Evolutionary conservation across 2,888 invertebrate genomes (phyloP), one percentile per base, ranked within the genome.

Genomic region (Metallyticus violacea): DNA sequence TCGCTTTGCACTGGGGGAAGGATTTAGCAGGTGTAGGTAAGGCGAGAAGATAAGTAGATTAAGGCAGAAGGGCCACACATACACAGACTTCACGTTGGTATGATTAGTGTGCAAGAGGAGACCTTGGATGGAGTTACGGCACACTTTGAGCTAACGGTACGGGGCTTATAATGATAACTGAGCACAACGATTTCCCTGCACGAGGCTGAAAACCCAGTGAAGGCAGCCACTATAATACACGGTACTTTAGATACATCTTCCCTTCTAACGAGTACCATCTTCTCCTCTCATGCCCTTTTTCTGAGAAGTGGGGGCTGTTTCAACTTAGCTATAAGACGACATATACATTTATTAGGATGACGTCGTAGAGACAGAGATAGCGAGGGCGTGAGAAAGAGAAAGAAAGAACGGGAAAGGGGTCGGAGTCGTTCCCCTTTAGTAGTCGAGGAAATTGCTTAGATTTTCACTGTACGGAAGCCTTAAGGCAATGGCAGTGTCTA

Each of bases 371-470:
- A 62, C 15, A 62, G 40, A 62, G 9, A 62, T 9, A 15, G 40
- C 9, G 40, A 62, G 9, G 40, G 15, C 15, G 15, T 1, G 40
- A 62, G 40, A 62, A n/a, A n/a, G n/a, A n/a, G n/a, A n/a, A n/a
- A n/a, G n/a, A n/a, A n/a, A n/a, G n/a, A n/a, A 81, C n/a, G 1
- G 79, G 9, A 29, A 81, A 29, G 6, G 81, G n/a, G 81, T 27
- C 2, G 6, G 15, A 15, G 40, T 4, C 26, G 26, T 26, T 25
- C 15, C 62, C 76, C n/a, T 29, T 62, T 76, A 22, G 76, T 27
- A 80, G 76, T 76, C 26, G 62, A 82, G 82, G 82, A 85, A 85
- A 77, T 85, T 79, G 85, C 85, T 85, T 30, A 85, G 85, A 85
- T 85, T 85, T 77, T 79, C 82, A 26, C 76, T 7, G 76, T 62